Evolutionary conservation across 2,113 vertebrate genomes (phyloP), one percentile per base, ranked within the genome.

Genomic region (Chitala chitala): DNA sequence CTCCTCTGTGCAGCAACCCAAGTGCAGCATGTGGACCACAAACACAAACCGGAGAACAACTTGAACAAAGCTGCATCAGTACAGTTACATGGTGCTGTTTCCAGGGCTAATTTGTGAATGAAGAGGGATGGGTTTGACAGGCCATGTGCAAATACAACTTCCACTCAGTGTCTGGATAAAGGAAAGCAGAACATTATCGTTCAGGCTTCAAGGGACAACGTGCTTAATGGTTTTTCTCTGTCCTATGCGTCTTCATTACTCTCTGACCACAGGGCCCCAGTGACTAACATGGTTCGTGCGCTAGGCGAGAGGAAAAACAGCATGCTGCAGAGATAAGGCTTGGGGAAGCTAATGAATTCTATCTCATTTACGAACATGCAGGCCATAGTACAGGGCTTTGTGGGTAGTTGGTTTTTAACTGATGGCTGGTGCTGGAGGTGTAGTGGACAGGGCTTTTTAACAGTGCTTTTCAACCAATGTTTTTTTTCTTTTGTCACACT

Each of bases 301-400:
- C n/a, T n/a, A n/a, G n/a, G n/a, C n/a, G 48, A 54, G 56, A 55
- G 31, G 69, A 40, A 72, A 79, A 59, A 20, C n/a, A 73, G 40
- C 65, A 75, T 75, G 74, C 22, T 68, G 58, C 61, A 73, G 71
- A 76, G 64, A 75, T 72, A 78, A 75, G 71, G 74, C 69, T 53
- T 38, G 24, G 48, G 65, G 80, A 72, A 81, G 77, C 26, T 74
- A 79, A 82, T 81, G 78, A 64, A 78, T 77, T n/a, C n/a, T n/a
- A n/a, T n/a, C 81, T 85, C 56, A 85, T 85, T 83, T 59, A 59
- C 33, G 56, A 31, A 59, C 56, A 59, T 59, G 56, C 17, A 10
- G 10, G 2, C 10, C 26, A 17, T 29, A 56, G 54, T 55, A 55
- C 22, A 55, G 26, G 54, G 3, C 55, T 56, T 29, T 56, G 55